A percentile compares a stretch with the other conserved stretches of the same genome.
Conservation (phyloP, 2,113 vertebrate genomes). For the Nannobrachium achirus region DNA sequence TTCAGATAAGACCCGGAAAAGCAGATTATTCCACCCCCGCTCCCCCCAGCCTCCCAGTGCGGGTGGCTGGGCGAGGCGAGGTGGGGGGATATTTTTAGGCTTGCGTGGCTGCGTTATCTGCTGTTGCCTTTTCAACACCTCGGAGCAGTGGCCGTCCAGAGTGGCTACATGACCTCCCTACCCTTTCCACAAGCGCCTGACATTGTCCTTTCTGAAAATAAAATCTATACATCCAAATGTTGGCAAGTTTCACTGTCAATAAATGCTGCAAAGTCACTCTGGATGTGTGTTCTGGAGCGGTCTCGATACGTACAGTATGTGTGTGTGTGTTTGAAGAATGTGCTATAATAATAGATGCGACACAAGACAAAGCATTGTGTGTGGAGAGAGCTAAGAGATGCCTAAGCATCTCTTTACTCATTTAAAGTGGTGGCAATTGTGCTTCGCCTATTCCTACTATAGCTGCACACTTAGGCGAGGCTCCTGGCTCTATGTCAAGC, state of each 20-base stretch:
- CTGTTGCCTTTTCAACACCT: conserved; percentile 83
- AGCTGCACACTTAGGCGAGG: conserved; percentile 57
- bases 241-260: conserved; percentile 28
- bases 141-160: conserved; percentile 67
- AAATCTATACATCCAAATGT: conserved; percentile 4
- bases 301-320: background rate
- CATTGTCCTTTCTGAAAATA: conserved; percentile 34
- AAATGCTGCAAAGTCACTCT: conserved; percentile 22
- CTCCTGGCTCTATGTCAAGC: conserved; percentile 67
- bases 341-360: conserved; percentile 31
- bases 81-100: conserved; percentile 81
- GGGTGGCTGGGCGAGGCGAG: conserved; percentile 43
- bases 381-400: conserved; percentile 71
- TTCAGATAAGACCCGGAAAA: conserved; percentile 85
- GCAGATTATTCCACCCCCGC: conserved; percentile 76
- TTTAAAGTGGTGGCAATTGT: conserved; percentile 73
- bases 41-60: conserved; percentile 60
- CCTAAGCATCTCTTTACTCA: conserved; percentile 68
- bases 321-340: conserved; percentile 19
- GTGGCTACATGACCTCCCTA: conserved; percentile 79
- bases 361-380: conserved; percentile 26
- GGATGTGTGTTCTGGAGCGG: background rate
- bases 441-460: conserved; percentile 47
- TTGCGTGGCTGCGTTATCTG: conserved; percentile 77
- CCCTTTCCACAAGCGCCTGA: conserved; percentile 47